Evolutionary conservation across 2,888 invertebrate species (phyloP).

Genomic region (Pachymerium ferrugineum): DNA sequence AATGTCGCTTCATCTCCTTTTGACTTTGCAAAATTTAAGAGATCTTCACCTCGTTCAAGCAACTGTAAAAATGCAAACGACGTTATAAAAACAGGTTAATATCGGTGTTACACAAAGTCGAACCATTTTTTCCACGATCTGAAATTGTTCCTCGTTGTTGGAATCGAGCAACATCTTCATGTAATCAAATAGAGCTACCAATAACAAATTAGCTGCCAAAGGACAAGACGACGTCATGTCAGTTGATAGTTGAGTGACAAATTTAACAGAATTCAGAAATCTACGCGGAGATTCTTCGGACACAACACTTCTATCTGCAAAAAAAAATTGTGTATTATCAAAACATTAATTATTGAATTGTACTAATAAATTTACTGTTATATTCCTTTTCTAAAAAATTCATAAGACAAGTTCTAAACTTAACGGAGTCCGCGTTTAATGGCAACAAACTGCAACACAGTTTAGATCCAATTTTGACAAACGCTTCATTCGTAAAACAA

Average conservation of each 20-base stretch:
- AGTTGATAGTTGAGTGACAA: background rate
- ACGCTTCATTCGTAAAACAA: background rate
- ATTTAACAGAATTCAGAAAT: background rate
- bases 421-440: background rate
- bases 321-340: no score
- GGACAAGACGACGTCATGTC: background rate
- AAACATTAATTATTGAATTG: background rate
- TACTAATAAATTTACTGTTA: no score
- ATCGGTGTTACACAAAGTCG: no score
- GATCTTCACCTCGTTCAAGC: background rate
- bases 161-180: background rate
- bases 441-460: background rate
- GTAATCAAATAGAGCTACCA: background rate
- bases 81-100: no score
- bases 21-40: background rate
- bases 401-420: background rate
- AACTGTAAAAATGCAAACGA: no score
- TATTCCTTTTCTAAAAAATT: background rate
- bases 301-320: no score
- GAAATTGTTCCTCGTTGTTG: background rate
- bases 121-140: background rate
- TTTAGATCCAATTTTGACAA: background rate
- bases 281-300: background rate
- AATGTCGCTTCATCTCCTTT: background rate
- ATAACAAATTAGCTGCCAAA: background rate